phyloP scores from a whole-genome alignment of 2,888 invertebrate genomes.

The Brachynemurus nebulosus region DNA sequence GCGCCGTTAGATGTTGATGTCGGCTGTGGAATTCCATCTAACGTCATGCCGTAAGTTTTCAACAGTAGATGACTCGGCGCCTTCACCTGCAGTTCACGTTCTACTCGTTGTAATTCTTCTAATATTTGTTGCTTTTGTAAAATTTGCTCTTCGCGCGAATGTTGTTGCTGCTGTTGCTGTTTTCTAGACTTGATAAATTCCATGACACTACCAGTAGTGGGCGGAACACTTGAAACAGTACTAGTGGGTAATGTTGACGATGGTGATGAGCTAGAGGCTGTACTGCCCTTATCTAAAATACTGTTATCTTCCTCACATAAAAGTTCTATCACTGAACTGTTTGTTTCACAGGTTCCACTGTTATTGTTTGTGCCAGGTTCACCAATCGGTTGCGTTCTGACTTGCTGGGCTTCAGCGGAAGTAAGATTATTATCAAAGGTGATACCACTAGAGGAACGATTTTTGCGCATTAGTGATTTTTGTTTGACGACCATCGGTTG shows the following conservation, averaged over 20 bases:
- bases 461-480: conserved; percentile 38
- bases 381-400: conserved; percentile 31
- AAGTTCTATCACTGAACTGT: conserved; percentile 25
- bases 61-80: conserved; percentile 25
- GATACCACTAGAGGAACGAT: conserved; percentile 32
- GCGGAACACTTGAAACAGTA: conserved; percentile 3
- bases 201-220: conserved; percentile 25
- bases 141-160: conserved; percentile 42
- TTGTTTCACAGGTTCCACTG: conserved; percentile 24
- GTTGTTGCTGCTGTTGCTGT: conserved; percentile 18
- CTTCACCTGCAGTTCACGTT: conserved; percentile 46
- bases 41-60: conserved; percentile 20
- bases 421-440: conserved; percentile 37
- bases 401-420: conserved; percentile 43
- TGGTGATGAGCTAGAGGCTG: conserved; percentile 20
- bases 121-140: conserved; percentile 54
- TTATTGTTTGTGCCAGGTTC: conserved; percentile 24
- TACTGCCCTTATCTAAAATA: conserved; percentile 33
- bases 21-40: conserved; percentile 15
- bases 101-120: conserved; percentile 55
- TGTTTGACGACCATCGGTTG: conserved; percentile 29
- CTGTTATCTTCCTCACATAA: conserved; percentile 36
- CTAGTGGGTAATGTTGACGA: conserved; percentile 12
- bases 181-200: conserved; percentile 31
- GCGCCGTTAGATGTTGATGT: conserved; percentile 11